Evolutionary conservation across 2,888 invertebrate species (phyloP).

Genomic region (Tetanocera ferruginea): DNA sequence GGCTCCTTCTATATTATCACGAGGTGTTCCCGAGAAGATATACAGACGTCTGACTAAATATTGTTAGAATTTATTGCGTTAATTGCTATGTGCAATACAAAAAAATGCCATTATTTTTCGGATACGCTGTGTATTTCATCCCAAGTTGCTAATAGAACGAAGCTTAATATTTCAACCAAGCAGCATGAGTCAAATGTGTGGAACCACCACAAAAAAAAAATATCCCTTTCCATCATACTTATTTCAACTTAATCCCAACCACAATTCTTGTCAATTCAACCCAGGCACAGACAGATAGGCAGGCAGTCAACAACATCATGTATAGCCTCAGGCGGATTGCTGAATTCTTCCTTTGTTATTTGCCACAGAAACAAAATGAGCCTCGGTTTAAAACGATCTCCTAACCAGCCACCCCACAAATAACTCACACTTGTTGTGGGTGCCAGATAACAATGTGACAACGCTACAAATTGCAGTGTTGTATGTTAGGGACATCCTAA

Average conservation of each 20-base stretch:
- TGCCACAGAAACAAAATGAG: not conserved
- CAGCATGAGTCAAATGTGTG: not conserved
- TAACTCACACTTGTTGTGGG: not conserved
- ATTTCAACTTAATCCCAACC: not conserved
- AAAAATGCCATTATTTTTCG: too few relatives aligned
- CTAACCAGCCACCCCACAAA: not conserved
- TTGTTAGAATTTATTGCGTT: too few relatives aligned
- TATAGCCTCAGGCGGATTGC: slow-evolving; percentile 9
- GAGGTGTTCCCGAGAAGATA: too few relatives aligned
- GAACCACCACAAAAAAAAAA: not conserved
- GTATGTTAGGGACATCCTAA: not conserved
- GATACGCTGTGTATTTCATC: too few relatives aligned
- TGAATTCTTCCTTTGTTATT: not conserved
- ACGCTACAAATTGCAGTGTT: slow-evolving; percentile 5
- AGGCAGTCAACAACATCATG: not conserved
- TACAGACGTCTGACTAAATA: too few relatives aligned
- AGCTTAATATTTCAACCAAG: not conserved
- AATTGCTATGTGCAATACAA: too few relatives aligned
- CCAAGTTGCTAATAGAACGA: too few relatives aligned
- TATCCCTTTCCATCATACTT: not conserved
- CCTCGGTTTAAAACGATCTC: not conserved
- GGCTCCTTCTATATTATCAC: too few relatives aligned
- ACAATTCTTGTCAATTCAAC: not conserved
- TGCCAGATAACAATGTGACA: not conserved
- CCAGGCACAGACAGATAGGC: not conserved